Base-by-base conservation (phyloP, 2,797 vertebrate genomes). In the Chaenodraco wilsoni region DNA sequence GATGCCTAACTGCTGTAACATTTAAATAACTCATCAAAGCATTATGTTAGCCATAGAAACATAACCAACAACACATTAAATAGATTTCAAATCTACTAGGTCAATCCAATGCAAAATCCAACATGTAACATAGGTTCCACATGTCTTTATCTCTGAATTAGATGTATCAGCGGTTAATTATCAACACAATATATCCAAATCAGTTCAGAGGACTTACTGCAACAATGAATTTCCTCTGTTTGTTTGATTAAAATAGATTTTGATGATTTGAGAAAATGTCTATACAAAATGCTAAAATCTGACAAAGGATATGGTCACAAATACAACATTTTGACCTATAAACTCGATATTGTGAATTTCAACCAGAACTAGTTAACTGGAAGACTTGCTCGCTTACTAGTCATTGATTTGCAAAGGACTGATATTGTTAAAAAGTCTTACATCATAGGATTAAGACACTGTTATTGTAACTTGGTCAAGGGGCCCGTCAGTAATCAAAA, bases 21-120 rank as follows among this genome's bases (percentile, higher is more conserved):
- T 69, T 60, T 73, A 17, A 72, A 72, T 72, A 37, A 41, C 19
- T 45, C 67, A 67, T 41, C 37, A 59, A 66, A 48, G 23, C 14
- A 41, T 21, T 40, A 1, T 15, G 12, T 27, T 43, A 27, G 21
- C 7, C 27, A 56, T 4, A 9, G 2, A 63, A 40, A 49, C 2
- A 33, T 40, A 41, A 3, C 2, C 2, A 43, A 54, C 11, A 43
- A 49, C 11, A 40, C 11, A 73, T 67, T 13, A 9, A 37, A 13
- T 15, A 31, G 3, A 43, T 74, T 78, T 69, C 1, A 40, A 31
- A 23, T 46, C 10, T 12, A 40, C 51, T 3, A n/a, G 12, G 14
- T 54, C 15, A 13, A 46, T 46, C 16, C 21, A 0, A 21, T 45
- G 23, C 15, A 58, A 16, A 37, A 37, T 37, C 33, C 33, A 37